Evolutionary conservation across 2,888 invertebrate species (phyloP).

Genomic region (Sarcophaga carnaria): DNA sequence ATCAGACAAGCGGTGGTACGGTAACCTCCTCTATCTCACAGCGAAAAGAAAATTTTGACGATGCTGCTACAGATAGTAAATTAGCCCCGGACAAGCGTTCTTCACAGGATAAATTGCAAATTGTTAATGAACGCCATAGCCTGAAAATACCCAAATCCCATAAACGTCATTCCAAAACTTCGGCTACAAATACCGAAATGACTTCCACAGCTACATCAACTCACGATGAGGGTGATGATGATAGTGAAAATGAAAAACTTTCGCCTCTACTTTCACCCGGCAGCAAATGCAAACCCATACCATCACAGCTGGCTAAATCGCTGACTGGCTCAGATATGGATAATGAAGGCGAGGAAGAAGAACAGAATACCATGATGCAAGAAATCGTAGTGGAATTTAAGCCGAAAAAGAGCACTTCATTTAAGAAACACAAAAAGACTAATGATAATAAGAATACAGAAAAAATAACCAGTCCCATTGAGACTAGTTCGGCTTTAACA

Average conservation of each 20-base stretch:
- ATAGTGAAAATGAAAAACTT: conserved; percentile 91
- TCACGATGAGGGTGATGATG: conserved; percentile 84
- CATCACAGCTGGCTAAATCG: conserved; percentile 71
- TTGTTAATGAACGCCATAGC: conserved; percentile 84
- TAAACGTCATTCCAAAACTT: conserved; percentile 69
- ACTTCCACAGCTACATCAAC: conserved; percentile 66
- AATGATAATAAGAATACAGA: conserved; percentile 60
- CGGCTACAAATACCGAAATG: conserved; percentile 66
- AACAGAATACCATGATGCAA: conserved; percentile 56
- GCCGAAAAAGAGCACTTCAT: conserved; percentile 58
- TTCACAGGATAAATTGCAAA: conserved; percentile 83
- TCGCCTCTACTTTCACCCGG: conserved; percentile 86
- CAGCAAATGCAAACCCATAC: conserved; percentile 72
- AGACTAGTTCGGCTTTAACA: conserved; percentile 48
- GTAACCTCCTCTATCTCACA: not conserved
- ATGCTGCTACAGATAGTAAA: conserved; percentile 53
- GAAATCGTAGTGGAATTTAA: conserved; percentile 64
- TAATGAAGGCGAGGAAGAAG: conserved; percentile 57
- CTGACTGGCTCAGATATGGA: conserved; percentile 66
- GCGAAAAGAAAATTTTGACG: conserved; percentile 67
- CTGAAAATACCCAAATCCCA: conserved; percentile 74
- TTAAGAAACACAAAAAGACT: conserved; percentile 70
- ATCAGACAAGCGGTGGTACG: conserved; percentile 9
- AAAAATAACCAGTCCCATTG: conserved; percentile 52
- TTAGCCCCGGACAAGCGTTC: conserved; percentile 65